Evolutionary conservation across 2,113 vertebrate species (phyloP).

Genomic region (Oxyruncus cristatus): DNA sequence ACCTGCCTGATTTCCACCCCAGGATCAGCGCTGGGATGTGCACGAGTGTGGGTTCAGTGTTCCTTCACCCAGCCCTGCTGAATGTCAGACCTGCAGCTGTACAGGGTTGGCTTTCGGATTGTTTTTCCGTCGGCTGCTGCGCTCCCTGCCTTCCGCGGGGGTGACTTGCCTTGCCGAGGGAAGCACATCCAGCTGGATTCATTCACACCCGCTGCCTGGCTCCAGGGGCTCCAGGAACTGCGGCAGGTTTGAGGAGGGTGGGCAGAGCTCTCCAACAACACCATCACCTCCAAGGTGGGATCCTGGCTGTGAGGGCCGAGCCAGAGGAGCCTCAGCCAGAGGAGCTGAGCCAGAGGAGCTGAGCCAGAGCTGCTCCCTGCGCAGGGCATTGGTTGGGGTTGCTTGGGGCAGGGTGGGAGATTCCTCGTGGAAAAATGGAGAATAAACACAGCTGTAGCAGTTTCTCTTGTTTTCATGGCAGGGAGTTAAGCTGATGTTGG

Average conservation of each 20-base stretch:
- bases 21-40: neutral
- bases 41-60: neutral
- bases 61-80: fast-evolving
- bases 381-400: neutral
- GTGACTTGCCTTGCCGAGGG: neutral
- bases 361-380: neutral
- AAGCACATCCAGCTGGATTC: neutral
- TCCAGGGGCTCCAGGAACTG: neutral
- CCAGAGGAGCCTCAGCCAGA: neutral
- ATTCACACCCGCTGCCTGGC: neutral
- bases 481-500: neutral
- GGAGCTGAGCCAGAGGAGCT: neutral
- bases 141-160: neutral
- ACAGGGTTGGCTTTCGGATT: neutral
- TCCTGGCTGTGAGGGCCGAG: fast-evolving
- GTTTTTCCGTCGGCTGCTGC: neutral
- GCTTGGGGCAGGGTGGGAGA: neutral
- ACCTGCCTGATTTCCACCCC: neutral
- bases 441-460: neutral
- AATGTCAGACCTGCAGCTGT: neutral
- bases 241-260: neutral
- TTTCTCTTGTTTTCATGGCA: neutral
- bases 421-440: neutral
- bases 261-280: neutral
- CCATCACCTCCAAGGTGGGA: fast-evolving